Base-by-base conservation (phyloP, 2,888 invertebrate genomes). In the Chrysopilus asiliformis region DNA sequence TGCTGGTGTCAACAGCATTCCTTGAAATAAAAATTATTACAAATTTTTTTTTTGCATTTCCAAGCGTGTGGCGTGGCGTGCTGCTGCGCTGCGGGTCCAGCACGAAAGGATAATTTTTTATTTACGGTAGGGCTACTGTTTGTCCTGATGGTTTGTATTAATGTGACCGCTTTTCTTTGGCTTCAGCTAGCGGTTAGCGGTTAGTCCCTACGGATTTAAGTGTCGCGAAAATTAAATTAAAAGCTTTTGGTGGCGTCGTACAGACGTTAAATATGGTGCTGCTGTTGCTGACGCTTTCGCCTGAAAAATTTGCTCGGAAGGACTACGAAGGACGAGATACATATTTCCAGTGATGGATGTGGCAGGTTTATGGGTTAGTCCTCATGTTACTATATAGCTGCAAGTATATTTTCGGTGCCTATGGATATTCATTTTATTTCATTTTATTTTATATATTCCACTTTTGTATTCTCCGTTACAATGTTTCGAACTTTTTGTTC, bases 351-450 rank as follows among this genome's bases (percentile, higher is more conserved):
- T 37, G 36, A 37, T 37, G 32, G 25, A 37, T 37, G 36, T 37
- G 36, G 31, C 36, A 37, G 36, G 24, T 37, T 37, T 37, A 37
- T 37, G 36, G 36, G 36, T 37, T 37, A 37, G 36, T 37, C 36
- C 36, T 37, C 18, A 37, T 37, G 26, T 30, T 37, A 37, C 32
- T 17, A 24, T 37, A 30, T 30, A 16, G 29, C 29, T 7, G 26
- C 12, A 13, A 9, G 12, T n/a, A n/a, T n/a, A n/a, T n/a, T n/a
- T n/a, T n/a, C n/a, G n/a, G n/a, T n/a, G n/a, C n/a, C n/a, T n/a
- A n/a, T n/a, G n/a, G n/a, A n/a, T n/a, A n/a, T n/a, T n/a, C n/a
- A n/a, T n/a, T n/a, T n/a, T n/a, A n/a, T n/a, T n/a, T n/a, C n/a
- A n/a, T n/a, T n/a, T n/a, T n/a, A n/a, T n/a, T n/a, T n/a, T n/a